Evolutionary conservation across 2,113 vertebrate species (phyloP).

Genomic region (Lampris megalopsis): DNA sequence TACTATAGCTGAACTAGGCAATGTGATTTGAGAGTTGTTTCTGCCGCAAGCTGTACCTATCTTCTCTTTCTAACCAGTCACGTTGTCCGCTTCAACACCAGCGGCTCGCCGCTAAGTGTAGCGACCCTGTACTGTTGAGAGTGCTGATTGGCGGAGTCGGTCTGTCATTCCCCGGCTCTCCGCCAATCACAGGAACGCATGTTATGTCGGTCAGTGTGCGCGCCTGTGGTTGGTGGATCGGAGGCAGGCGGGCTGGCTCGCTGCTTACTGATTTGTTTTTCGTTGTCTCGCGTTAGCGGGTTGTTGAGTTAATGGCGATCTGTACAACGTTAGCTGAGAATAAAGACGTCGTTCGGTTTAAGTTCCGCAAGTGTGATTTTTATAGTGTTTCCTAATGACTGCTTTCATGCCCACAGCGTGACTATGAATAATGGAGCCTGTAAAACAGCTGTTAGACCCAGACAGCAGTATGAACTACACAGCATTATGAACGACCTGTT

Average conservation of each 20-base stretch:
- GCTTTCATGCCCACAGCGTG: conserved; percentile 40
- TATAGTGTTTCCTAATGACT: not conserved
- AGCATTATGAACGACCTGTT: not conserved
- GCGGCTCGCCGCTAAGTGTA: conserved; percentile 27
- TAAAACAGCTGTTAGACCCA: not conserved
- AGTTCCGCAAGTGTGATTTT: too few species aligned
- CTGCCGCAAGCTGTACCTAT: conserved; percentile 26
- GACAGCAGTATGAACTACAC: not conserved
- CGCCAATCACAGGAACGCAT: too few species aligned
- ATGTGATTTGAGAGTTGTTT: conserved; percentile 34
- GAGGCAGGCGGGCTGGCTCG: too few species aligned
- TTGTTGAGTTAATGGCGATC: too few species aligned
- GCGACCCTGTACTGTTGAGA: not conserved
- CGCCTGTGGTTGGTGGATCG: too few species aligned
- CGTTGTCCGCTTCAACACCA: conserved; percentile 23
- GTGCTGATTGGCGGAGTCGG: too few species aligned
- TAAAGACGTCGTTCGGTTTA: too few species aligned
- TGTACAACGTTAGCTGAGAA: too few species aligned
- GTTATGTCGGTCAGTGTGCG: too few species aligned
- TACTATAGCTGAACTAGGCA: conserved; percentile 43
- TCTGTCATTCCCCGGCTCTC: too few species aligned
- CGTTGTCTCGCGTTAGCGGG: too few species aligned
- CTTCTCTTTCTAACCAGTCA: conserved; percentile 33
- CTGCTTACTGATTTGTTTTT: too few species aligned
- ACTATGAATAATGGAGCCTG: conserved; percentile 3